Percentiles rank a stretch among this genome's conserved stretches.
These are phyloP conservation scores for Thunnus thynnus DNA, from an alignment of 2,113 vertebrate genomes.

Conservation along the genomic window DNA sequence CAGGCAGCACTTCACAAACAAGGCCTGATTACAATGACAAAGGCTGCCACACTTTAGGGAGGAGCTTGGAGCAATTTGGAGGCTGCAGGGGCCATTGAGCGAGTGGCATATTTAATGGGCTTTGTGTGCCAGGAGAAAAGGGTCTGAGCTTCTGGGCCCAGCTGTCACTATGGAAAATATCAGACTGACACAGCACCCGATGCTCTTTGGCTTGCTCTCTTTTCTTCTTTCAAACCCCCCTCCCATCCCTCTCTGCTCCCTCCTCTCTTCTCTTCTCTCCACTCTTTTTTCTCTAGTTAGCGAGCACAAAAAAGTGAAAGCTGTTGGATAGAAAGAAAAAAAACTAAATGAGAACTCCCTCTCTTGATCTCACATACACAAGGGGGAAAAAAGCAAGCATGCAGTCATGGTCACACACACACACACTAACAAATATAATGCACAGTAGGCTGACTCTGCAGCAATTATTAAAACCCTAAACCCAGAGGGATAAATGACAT, in stretches of 20 bases:
- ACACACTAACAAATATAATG: slow-evolving; percentile 51
- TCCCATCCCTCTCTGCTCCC: neutral
- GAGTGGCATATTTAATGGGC: slow-evolving; percentile 94
- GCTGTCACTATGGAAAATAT: slow-evolving; percentile 92
- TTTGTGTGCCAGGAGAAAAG: slow-evolving; percentile 89
- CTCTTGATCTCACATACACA: slow-evolving; percentile 67
- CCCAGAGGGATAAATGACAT: slow-evolving; percentile 79
- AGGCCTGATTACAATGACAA: slow-evolving; percentile 94
- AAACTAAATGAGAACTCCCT: slow-evolving; percentile 70
- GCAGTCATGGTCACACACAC: slow-evolving; percentile 15
- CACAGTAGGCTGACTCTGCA: slow-evolving; percentile 79
- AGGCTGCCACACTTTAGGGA: slow-evolving; percentile 95
- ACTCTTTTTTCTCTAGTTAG: slow-evolving; percentile 77
- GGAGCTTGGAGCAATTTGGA: slow-evolving; percentile 89
- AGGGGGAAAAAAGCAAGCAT: slow-evolving; percentile 22
- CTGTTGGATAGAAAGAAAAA: slow-evolving; percentile 71
- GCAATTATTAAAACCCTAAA: slow-evolving; percentile 80
- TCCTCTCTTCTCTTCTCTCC: slow-evolving; percentile 25
- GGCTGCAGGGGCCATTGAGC: slow-evolving; percentile 90
- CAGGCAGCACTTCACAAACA: slow-evolving; percentile 88
- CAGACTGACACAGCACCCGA: slow-evolving; percentile 84
- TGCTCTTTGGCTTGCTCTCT: slow-evolving; percentile 74
- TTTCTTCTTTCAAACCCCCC: slow-evolving; percentile 67
- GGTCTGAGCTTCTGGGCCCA: slow-evolving; percentile 87
- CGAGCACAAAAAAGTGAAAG: slow-evolving; percentile 79